These are phyloP conservation scores for Agapornis canus DNA, from an alignment of 2,797 vertebrate genomes.

Conservation along the genomic window DNA sequence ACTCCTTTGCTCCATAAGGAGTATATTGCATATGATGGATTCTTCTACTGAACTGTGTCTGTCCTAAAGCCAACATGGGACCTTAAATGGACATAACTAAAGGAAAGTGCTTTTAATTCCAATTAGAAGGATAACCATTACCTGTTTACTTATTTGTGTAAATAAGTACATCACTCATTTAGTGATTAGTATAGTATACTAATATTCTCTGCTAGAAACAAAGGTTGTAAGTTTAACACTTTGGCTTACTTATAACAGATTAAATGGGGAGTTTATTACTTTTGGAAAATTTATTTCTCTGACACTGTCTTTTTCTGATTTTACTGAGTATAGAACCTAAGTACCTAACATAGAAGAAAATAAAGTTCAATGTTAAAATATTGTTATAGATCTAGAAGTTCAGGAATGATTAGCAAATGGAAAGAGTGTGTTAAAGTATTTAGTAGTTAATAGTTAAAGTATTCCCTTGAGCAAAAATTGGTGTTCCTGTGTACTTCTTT, in stretches of 20 bases:
- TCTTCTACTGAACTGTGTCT: not conserved
- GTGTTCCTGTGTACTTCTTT: not conserved
- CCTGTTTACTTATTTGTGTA: not conserved
- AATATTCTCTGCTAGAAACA: not conserved
- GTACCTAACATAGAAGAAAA: not conserved
- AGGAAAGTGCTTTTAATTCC: not conserved
- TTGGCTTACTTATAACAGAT: not conserved
- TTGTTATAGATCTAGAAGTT: not conserved
- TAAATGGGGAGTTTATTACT: not conserved
- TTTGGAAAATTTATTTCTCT: not conserved
- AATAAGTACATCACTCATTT: not conserved
- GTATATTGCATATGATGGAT: not conserved
- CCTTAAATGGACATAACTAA: not conserved
- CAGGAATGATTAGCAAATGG: not conserved
- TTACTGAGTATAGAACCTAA: not conserved
- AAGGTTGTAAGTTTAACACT: not conserved
- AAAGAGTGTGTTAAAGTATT: not conserved
- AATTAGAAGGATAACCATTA: not conserved
- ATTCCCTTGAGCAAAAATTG: not conserved
- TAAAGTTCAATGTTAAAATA: not conserved
- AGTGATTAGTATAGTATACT: not conserved
- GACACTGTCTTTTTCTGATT: not conserved
- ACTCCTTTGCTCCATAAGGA: not conserved
- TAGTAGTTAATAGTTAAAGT: not conserved
- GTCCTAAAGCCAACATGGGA: not conserved